Base-by-base conservation (phyloP, 2,888 invertebrate genomes). In the Chironomus tentans region DNA sequence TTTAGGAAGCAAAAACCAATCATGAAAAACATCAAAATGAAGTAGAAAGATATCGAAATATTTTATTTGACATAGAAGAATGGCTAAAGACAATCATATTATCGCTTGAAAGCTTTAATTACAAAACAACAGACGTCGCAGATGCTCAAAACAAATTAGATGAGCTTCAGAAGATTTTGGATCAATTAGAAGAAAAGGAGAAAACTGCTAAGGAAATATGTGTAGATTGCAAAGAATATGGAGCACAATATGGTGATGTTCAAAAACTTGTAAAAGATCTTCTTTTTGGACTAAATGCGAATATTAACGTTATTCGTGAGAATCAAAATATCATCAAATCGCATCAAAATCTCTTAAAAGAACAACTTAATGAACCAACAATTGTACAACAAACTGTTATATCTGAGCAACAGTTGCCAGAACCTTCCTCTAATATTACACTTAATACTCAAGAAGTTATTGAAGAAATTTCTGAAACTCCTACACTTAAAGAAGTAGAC, bases 1-100 rank as follows among this genome's bases (percentile, higher is more conserved):
- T 83, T 75, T 81, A 87, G 87, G 85, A 83, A 77, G 88, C 88
- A 13, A 85, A 86, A 80, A 85, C 84, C 77, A 82, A 82, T 1
- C 87, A 88, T 79, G 84, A 84, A 77, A 85, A 85, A 80, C 85
- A 87, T 46, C 85, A 86, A 71, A 81, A 85, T 71, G 87, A 90
- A 80, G 82, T 89, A 46, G 82, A 83, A 69, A 82, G 85, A 77
- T 88, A 88, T 80, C 86, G 86, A 80, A 79, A 80, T 28, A 83
- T 87, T 78, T 81, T 88, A 56, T 81, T 81, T n/a, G 86, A 87
- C 79, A 83, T 88, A 24, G 87, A 88, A 81, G 80, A 82, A 61
- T 89, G 88, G 88, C 82, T 88, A 50, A 81, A 82, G 76, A 82
- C 83, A 2, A 84, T 85, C 3, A 82, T 82, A 15, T 77, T 78